Evolutionary conservation across 2,888 invertebrate genomes (phyloP), one percentile per base, ranked within the genome.

Genomic region (Euproctis similis): DNA sequence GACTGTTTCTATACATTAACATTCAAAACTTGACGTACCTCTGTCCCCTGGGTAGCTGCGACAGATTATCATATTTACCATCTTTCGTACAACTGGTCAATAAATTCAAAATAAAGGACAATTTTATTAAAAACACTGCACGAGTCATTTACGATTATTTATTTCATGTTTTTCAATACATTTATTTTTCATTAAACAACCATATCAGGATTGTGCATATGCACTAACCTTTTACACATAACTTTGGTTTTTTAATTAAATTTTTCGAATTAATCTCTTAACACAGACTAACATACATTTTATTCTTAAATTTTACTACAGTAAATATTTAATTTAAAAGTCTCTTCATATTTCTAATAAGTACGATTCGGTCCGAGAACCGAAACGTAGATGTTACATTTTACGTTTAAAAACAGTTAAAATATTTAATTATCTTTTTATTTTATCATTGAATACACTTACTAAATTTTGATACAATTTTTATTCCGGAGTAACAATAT

Each of bases 391-490:
- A 59, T 52, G 38, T 56, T 58, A 10, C 28, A 31, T 34, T 47
- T 55, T 57, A 60, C 57, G 53, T 62, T 56, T 53, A 62, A 70
- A 70, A 68, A 63, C 60, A 62, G 54, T 60, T 67, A 59, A 69
- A 73, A 70, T 65, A 62, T 57, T 58, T 50, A 58, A 45, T 53
- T 19, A 27, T 50, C 58, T 45, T 53, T 19, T 31, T 58, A 49
- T 56, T 68, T 61, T 69, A 71, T 73, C 70, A 71, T 56, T 67
- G 64, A 70, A 50, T 68, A 73, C 69, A 71, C 62, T 61, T 59
- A 72, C 60, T 70, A 71, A 69, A 42, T 12, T 37, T 46, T 40
- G 49, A 52, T 61, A 62, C 50, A 58, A 54, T 60, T 58, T 59
- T 59, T 46, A 49, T 27, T 62, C 66, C 68, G 67, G 77, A 77